phyloP scores from a whole-genome alignment of 2,797 vertebrate species.

The Pipistrellus pipistrellus region DNA sequence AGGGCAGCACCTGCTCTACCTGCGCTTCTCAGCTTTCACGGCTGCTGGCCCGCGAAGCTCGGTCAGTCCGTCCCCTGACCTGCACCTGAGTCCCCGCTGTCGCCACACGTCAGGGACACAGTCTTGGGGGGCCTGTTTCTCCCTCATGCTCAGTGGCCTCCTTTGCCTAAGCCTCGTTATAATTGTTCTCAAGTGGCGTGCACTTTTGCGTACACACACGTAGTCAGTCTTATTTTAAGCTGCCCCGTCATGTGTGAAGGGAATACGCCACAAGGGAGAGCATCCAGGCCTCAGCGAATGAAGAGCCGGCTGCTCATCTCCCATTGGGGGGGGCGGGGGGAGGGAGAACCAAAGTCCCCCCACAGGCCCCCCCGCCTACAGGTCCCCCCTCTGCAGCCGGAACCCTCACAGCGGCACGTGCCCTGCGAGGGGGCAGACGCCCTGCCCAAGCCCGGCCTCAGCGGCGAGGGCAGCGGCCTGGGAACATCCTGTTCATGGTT shows the following conservation, averaged over 20 bases:
- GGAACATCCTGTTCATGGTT: not conserved
- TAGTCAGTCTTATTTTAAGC: constrained; percentile 15
- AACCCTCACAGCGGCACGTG: not conserved
- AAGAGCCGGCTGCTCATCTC: not conserved
- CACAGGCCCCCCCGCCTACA: not conserved
- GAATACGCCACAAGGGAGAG: not conserved
- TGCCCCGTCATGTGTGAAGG: not conserved
- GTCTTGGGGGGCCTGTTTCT: not conserved
- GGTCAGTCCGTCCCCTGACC: not conserved
- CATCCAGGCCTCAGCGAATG: not conserved
- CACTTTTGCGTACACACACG: not conserved
- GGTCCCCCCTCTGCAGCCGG: not conserved
- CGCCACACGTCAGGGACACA: not conserved
- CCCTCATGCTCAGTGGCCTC: not conserved
- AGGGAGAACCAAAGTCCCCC: not conserved
- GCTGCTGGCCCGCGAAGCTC: not conserved
- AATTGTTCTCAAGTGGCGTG: not conserved
- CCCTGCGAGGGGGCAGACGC: too few species aligned
- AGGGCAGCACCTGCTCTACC: not conserved
- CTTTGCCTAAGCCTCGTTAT: not conserved
- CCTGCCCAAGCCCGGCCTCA: not conserved
- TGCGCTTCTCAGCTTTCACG: not conserved
- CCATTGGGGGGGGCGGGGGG: not conserved
- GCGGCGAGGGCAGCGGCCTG: not conserved
- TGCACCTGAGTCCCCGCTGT: not conserved